Evolutionary conservation across 2,888 invertebrate species (phyloP), one percentile per base, ranked within the genome.

Genomic region (Limnephilus lunatus): DNA sequence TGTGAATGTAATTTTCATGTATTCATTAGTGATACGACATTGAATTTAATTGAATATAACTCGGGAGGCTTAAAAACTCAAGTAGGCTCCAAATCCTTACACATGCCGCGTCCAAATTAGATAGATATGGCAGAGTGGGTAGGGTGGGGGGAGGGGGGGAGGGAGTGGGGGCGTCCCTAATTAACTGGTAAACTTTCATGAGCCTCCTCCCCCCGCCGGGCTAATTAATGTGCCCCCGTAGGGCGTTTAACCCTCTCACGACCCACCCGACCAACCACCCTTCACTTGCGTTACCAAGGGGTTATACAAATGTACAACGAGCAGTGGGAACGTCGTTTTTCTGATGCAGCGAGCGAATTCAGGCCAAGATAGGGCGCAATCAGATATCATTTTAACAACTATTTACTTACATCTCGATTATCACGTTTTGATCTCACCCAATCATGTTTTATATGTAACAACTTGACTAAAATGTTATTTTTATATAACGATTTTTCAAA

Each of bases 101-200:
- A 93, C 92, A 93, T 92, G 93, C 92, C 90, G 91, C 92, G 91
- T 93, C 91, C 92, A 91, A 93, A 93, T 93, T 93, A 93, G 93
- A 92, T 93, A 89, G 91, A 91, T 90, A 82, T 89, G 81, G 88
- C 48, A 31, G 92, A 91, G 68, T 68, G 25, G 68, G 68, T 68
- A 68, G 92, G 94, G 94, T 93, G 92, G 93, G 91, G 92, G 94
- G 94, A 93, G 92, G 93, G 91, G 86, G 91, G 92, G 92, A 92
- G 93, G 94, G 91, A 93, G 93, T 91, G 87, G 90, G 93, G 95
- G 95, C 95, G 95, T 94, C 95, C 95, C 96, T 96, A 96, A 96
- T 96, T 96, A 96, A 96, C 96, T 96, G 96, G 96, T 96, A 96
- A 96, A 96, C 96, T 96, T 96, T 96, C 95, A 96, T 95, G 96